A percentile compares a stretch with the other conserved stretches of the same genome.
Evolutionary conservation across 2,113 vertebrate genomes (phyloP).

Genomic region (Motacilla alba): DNA sequence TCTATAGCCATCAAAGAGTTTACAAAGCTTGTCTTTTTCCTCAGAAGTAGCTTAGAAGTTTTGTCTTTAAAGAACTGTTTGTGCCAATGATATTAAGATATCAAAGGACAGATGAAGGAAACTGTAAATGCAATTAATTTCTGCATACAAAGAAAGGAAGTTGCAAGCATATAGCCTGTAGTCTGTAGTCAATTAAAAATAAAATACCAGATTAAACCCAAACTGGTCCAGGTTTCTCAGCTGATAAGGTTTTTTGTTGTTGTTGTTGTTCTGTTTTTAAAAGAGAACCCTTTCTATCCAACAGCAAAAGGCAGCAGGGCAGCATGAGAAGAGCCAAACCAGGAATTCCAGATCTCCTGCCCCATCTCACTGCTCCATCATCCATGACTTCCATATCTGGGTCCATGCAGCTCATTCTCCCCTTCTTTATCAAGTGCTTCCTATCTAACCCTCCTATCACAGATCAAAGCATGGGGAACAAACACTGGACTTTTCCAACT

Average conservation of each 20-base stretch:
- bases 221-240: neutral
- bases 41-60: slow-evolving; percentile 60
- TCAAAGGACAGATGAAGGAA: slow-evolving; percentile 40
- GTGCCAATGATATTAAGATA: neutral
- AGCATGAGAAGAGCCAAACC: neutral
- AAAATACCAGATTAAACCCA: neutral
- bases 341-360: neutral
- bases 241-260: neutral
- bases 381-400: neutral
- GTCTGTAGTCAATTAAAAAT: neutral
- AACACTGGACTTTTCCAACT: neutral
- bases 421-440: neutral
- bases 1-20: slow-evolving; percentile 56
- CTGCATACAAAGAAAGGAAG: slow-evolving; percentile 55
- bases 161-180: neutral
- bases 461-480: neutral
- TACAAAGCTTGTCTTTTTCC: slow-evolving; percentile 5
- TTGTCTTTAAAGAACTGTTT: slow-evolving; percentile 40
- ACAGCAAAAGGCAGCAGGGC: neutral
- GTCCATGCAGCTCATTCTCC: neutral
- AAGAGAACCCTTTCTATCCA: neutral
- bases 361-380: neutral
- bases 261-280: neutral
- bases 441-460: neutral
- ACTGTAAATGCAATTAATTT: slow-evolving; percentile 35